A percentile compares a stretch with the other conserved stretches of the same genome.
Conservation (phyloP, 2,888 invertebrate genomes). For the Hydraecia micacea region DNA sequence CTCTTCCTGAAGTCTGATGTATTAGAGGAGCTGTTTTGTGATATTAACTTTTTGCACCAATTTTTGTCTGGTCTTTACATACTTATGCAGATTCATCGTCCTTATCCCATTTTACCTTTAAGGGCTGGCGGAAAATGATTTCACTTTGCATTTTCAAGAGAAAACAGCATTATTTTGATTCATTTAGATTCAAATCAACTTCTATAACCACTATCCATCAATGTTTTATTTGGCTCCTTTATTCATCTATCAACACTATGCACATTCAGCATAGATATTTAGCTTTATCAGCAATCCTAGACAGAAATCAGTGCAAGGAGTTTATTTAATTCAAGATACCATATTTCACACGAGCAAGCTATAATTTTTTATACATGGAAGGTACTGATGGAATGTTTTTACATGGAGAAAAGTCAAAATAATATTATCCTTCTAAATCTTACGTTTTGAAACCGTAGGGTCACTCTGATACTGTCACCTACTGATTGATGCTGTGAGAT, state of each 20-base stretch:
- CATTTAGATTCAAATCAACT: no score
- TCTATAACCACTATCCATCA: no score
- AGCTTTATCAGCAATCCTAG: neutral
- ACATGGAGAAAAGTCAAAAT: neutral
- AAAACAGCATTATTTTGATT: no score
- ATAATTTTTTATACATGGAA: no score
- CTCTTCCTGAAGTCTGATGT: neutral
- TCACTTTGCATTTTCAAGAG: no score
- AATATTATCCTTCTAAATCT: neutral
- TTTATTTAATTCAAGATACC: conserved; percentile 18
- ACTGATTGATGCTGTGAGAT: neutral
- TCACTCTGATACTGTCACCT: neutral
- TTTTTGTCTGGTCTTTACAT: neutral
- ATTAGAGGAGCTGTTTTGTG: neutral
- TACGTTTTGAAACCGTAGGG: neutral
- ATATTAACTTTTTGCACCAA: neutral
- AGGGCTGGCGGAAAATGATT: neutral
- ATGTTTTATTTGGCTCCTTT: neutral
- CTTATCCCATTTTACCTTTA: neutral
- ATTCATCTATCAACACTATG: neutral
- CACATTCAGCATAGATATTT: neutral
- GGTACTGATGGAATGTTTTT: conserved; percentile 12
- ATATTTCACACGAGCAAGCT: neutral
- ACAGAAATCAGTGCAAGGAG: neutral
- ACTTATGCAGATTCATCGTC: neutral